Conservation (phyloP, 1,140 invertebrate species). For the Venturia canescens region DNA sequence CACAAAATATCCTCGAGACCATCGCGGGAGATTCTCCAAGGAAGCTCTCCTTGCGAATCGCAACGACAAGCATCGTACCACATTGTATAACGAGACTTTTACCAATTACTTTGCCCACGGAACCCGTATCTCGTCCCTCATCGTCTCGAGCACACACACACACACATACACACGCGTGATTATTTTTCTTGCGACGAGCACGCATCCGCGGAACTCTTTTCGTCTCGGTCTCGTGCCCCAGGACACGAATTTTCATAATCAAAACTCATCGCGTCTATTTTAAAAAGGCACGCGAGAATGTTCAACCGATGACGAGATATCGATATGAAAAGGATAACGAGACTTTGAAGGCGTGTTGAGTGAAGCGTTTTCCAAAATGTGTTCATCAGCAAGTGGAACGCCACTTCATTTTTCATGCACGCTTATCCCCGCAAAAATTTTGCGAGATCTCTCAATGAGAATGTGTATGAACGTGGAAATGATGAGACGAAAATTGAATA, state of each 20-base stretch:
- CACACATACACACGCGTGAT: slow-evolving; percentile 9
- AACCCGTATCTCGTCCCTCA: slow-evolving; percentile 8
- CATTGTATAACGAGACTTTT: slow-evolving; percentile 32
- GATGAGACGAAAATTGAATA: no score
- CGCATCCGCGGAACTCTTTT: background rate
- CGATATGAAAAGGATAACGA: background rate
- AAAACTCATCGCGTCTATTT: background rate
- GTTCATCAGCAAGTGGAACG: no score
- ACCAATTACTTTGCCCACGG: slow-evolving; percentile 34
- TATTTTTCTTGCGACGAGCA: slow-evolving; percentile 23
- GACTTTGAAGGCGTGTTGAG: no score
- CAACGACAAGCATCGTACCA: slow-evolving; percentile 18
- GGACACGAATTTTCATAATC: no score
- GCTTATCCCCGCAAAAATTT: no score
- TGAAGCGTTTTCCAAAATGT: no score
- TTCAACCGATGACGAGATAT: no score
- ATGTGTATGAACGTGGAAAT: no score
- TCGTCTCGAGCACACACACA: background rate
- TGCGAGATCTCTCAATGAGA: no score
- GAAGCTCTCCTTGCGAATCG: slow-evolving; percentile 1
- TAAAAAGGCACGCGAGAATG: no score
- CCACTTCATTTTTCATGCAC: no score
- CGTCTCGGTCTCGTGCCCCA: no score
- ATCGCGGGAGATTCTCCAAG: background rate
- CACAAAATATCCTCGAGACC: background rate